These are phyloP conservation scores for Trichogramma evanescens DNA, from an alignment of 2,888 invertebrate species.

Conservation along the genomic window DNA sequence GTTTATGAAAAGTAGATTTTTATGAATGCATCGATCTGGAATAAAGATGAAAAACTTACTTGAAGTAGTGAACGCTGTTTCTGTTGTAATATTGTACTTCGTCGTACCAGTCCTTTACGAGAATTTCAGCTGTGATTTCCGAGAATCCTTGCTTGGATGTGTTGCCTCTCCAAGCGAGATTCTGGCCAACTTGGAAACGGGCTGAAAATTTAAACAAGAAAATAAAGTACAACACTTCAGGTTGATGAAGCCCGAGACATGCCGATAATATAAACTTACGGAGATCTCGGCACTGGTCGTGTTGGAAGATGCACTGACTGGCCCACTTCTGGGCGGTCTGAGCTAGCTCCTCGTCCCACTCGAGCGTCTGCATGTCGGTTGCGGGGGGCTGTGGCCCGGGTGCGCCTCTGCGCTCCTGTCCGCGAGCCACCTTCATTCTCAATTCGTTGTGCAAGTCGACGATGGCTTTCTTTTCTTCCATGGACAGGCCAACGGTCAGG, in stretches of 20 bases:
- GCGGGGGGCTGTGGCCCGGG: too few relatives aligned
- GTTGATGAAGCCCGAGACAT: too few relatives aligned
- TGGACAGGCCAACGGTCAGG: too few relatives aligned
- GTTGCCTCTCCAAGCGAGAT: slow-evolving; percentile 20
- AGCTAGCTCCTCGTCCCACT: slow-evolving; percentile 42
- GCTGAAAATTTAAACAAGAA: slow-evolving; percentile 9
- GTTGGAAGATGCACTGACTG: slow-evolving; percentile 43
- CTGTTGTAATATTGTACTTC: slow-evolving; percentile 6
- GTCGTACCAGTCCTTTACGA: slow-evolving; percentile 2
- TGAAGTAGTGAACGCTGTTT: neutral
- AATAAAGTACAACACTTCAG: too few relatives aligned
- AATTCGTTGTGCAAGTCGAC: too few relatives aligned
- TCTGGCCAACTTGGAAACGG: slow-evolving; percentile 23
- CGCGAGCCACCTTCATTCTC: too few relatives aligned
- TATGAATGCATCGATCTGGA: too few relatives aligned
- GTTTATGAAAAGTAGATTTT: too few relatives aligned
- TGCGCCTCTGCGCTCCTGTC: too few relatives aligned
- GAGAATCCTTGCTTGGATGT: neutral
- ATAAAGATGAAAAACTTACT: neutral
- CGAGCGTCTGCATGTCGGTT: too few relatives aligned
- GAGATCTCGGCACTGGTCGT: slow-evolving; percentile 44
- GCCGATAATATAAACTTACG: slow-evolving; percentile 30
- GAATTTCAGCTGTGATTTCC: neutral
- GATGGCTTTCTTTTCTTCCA: too few relatives aligned
- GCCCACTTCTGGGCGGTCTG: slow-evolving; percentile 47